These are phyloP conservation scores for Neolamprologus sp. DNA, from an alignment of 2,113 vertebrate genomes.

Conservation along the genomic window DNA sequence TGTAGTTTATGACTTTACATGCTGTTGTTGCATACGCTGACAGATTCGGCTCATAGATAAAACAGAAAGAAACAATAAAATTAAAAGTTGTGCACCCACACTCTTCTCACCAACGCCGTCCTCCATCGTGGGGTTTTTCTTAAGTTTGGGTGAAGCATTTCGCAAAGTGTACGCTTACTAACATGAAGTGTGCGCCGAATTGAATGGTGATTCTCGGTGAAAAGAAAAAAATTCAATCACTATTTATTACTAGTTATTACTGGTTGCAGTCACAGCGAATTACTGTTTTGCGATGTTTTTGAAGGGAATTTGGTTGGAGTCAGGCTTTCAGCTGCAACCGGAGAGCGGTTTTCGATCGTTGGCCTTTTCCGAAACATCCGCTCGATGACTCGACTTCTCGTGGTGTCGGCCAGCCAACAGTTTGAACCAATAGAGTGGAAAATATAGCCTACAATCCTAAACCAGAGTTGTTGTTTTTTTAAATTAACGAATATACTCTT, in stretches of 20 bases:
- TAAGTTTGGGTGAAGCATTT: background rate
- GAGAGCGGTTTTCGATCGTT: slow-evolving; percentile 8
- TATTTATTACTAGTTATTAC: accelerated
- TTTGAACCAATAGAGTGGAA: slow-evolving; percentile 42
- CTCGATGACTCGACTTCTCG: slow-evolving; percentile 66
- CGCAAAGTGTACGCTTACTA: background rate
- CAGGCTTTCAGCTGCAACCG: background rate
- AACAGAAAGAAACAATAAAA: background rate
- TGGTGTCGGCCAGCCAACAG: slow-evolving; percentile 43
- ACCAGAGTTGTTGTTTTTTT: background rate
- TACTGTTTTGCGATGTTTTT: background rate
- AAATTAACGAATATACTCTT: background rate
- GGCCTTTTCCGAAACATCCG: slow-evolving; percentile 62
- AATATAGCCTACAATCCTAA: slow-evolving; percentile 13
- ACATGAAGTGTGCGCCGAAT: background rate
- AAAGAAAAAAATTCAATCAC: accelerated
- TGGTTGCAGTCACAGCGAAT: accelerated
- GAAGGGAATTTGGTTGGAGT: background rate
- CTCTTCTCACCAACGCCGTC: background rate
- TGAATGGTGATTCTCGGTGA: accelerated
- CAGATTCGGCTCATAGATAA: background rate
- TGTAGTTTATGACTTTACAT: background rate
- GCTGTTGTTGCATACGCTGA: background rate
- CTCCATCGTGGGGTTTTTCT: background rate
- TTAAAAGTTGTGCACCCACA: background rate